A percentile compares a stretch with the other conserved stretches of the same genome.
Evolutionary conservation across 2,113 vertebrate species (phyloP).

Genomic region (Lipophrys pholis): DNA sequence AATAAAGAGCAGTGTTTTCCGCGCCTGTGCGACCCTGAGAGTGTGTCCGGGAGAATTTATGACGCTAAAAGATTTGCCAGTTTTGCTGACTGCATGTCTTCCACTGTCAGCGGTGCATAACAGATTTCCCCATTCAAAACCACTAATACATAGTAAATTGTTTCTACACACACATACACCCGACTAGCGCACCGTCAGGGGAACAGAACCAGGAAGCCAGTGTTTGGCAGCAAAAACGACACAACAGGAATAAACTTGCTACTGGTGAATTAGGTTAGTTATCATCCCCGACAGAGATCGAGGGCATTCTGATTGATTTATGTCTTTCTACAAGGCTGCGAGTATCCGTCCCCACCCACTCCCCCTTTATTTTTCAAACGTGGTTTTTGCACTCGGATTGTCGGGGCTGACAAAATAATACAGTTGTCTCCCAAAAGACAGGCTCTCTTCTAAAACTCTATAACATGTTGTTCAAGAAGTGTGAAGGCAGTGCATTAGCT

Average conservation of each 20-base stretch:
- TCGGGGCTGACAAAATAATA: conserved; percentile 39
- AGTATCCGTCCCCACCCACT: neutral
- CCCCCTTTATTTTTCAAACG: conserved; percentile 6
- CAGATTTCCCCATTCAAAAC: conserved; percentile 56
- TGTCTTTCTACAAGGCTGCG: conserved; percentile 15
- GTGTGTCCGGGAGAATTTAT: conserved; percentile 65
- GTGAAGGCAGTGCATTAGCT: neutral
- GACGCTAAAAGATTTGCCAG: conserved; percentile 59
- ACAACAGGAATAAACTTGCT: conserved; percentile 34
- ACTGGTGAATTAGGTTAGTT: conserved; percentile 27
- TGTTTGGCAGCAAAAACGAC: conserved; percentile 39
- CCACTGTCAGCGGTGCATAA: conserved; percentile 62
- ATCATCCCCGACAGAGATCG: conserved; percentile 30
- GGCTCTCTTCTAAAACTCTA: neutral
- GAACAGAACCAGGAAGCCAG: conserved; percentile 33
- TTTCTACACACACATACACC: conserved; percentile 32
- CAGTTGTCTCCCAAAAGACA: conserved; percentile 5
- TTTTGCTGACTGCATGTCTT: conserved; percentile 72
- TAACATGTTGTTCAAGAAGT: neutral
- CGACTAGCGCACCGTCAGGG: conserved; percentile 3
- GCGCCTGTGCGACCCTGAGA: conserved; percentile 61
- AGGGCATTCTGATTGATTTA: conserved; percentile 45
- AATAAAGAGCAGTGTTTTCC: conserved; percentile 35
- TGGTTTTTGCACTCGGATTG: conserved; percentile 3
- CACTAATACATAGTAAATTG: conserved; percentile 51